Percentiles rank a stretch among this genome's conserved stretches.
phyloP scores from a whole-genome alignment of 2,888 invertebrate genomes.

The Andricus curvator region DNA sequence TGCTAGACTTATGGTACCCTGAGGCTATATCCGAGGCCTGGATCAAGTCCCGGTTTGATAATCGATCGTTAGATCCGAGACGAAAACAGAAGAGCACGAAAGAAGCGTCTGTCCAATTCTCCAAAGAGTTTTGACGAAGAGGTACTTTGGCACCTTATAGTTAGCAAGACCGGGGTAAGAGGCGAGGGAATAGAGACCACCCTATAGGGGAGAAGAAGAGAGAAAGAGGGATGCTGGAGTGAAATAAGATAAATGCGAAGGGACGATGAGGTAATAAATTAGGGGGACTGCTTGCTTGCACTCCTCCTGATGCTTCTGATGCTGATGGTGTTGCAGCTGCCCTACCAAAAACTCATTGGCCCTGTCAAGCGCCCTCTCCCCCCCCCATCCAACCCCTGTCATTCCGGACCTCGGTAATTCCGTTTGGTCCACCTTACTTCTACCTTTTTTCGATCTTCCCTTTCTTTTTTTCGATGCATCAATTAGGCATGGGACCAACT shows the following conservation, averaged over 20 bases:
- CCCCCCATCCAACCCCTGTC: conserved; percentile 47
- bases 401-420: conserved; percentile 43
- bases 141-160: conserved; percentile 40
- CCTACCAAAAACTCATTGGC: conserved; percentile 63
- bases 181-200: conserved; percentile 39
- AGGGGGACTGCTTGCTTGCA: conserved; percentile 49
- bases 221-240: conserved; percentile 45
- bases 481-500: conserved; percentile 37
- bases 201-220: conserved; percentile 35
- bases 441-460: conserved; percentile 43
- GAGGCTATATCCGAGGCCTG: conserved; percentile 28
- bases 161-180: conserved; percentile 14
- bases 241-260: conserved; percentile 57
- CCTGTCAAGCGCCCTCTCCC: conserved; percentile 46
- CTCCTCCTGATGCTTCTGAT: conserved; percentile 42
- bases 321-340: conserved; percentile 58
- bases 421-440: conserved; percentile 51
- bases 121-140: conserved; percentile 37
- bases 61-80: conserved; percentile 35
- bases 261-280: conserved; percentile 57
- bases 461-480: conserved; percentile 25
- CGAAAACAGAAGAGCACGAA: conserved; percentile 41
- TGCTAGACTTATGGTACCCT: not conserved
- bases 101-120: conserved; percentile 33
- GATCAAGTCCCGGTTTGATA: conserved; percentile 22